Conservation (phyloP, 2,797 vertebrate species). For the Setipinna tenuifilis region DNA sequence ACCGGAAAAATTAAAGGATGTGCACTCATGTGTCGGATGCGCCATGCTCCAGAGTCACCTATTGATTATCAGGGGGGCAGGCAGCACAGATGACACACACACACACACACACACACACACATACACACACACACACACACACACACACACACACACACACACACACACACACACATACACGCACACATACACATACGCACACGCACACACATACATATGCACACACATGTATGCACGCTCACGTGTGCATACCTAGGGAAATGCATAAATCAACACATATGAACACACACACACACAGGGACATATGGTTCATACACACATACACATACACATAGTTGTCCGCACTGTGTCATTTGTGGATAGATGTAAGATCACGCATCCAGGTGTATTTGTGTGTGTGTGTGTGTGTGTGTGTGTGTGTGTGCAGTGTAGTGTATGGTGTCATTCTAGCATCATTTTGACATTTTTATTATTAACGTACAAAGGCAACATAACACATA, state of each 20-base stretch:
- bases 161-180: neutral
- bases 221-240: neutral
- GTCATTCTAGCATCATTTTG: no score
- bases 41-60: slow-evolving; percentile 45
- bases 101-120: neutral
- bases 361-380: no score
- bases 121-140: neutral
- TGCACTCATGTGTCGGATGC: slow-evolving; percentile 72
- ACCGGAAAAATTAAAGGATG: slow-evolving; percentile 75
- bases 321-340: neutral
- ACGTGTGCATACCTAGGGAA: slow-evolving; percentile 24
- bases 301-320: slow-evolving; percentile 14
- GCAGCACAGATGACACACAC: neutral
- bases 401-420: no score
- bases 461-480: no score
- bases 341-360: no score
- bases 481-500: neutral
- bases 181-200: neutral
- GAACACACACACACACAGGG: slow-evolving; percentile 7
- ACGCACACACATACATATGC: neutral
- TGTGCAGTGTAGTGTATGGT: no score
- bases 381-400: no score
- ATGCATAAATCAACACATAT: slow-evolving; percentile 32
- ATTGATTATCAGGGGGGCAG: slow-evolving; percentile 31
- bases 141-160: neutral